These are phyloP conservation scores for Pseudococcus viburni DNA, from an alignment of 2,888 invertebrate genomes.

Conservation along the genomic window DNA sequence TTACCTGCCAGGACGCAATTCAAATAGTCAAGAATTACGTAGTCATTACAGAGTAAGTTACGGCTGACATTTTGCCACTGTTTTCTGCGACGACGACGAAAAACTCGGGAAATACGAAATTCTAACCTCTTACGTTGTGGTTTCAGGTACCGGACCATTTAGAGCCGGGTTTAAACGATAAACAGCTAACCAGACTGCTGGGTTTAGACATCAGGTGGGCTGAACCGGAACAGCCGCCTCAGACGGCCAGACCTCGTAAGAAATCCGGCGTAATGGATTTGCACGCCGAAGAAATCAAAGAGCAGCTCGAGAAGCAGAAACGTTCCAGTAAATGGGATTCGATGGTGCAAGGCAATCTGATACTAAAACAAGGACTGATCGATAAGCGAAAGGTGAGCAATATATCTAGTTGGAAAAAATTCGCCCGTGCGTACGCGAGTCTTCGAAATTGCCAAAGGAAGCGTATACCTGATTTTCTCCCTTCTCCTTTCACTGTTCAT, in stretches of 20 bases:
- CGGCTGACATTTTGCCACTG: not conserved
- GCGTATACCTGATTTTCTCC: too few relatives aligned
- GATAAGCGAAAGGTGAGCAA: constrained; percentile 86
- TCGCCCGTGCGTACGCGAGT: too few relatives aligned
- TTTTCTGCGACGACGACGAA: not conserved
- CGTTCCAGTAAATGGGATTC: constrained; percentile 82
- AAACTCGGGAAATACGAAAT: not conserved
- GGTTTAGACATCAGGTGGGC: constrained; percentile 78
- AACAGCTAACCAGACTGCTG: constrained; percentile 83
- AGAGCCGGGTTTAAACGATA: constrained; percentile 90
- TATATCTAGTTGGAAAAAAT: too few relatives aligned
- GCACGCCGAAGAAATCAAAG: constrained; percentile 70
- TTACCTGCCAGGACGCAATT: constrained; percentile 82
- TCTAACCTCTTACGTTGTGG: not conserved
- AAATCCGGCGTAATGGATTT: constrained; percentile 78
- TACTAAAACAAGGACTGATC: constrained; percentile 93
- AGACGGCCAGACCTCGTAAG: constrained; percentile 69
- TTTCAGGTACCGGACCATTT: constrained; percentile 79
- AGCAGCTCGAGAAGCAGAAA: constrained; percentile 77
- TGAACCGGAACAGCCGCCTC: constrained; percentile 65
- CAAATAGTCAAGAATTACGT: constrained; percentile 77
- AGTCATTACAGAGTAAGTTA: constrained; percentile 76
- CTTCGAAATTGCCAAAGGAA: too few relatives aligned
- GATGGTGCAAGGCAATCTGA: constrained; percentile 92
- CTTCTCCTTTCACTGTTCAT: too few relatives aligned